A percentile compares a stretch with the other conserved stretches of the same genome.
phyloP scores from a whole-genome alignment of 2,888 invertebrate genomes.

The Caenorhabditis macrosperma region DNA sequence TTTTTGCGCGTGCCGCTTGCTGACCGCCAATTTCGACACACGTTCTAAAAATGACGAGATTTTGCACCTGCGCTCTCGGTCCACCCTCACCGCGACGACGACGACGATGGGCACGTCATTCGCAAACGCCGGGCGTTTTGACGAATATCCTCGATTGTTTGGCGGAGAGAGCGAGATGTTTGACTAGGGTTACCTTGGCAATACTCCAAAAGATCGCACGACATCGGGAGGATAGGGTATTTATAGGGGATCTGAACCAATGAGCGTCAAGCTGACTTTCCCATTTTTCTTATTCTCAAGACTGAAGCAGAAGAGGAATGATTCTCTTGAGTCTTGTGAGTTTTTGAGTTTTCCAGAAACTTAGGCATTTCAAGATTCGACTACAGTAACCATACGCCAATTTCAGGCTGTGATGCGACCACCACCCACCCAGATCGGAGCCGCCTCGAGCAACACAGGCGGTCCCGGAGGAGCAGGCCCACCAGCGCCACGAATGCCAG shows the following conservation, averaged over 20 bases:
- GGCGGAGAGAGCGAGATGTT: not conserved
- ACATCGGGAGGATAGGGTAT: conserved; percentile 5
- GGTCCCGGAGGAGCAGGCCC: conserved; percentile 1
- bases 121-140: not conserved
- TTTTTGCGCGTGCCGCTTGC: too few species aligned
- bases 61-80: conserved; percentile 20
- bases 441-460: conserved; percentile 1
- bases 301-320: too few species aligned
- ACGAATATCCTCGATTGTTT: not conserved
- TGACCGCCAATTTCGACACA: too few species aligned
- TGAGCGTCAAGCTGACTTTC: too few species aligned
- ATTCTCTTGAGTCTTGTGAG: conserved; percentile 16
- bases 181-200: conserved; percentile 33
- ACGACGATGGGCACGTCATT: not conserved
- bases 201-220: not conserved
- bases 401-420: conserved; percentile 46
- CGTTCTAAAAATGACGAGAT: conserved; percentile 25
- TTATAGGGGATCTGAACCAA: too few species aligned
- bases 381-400: too few species aligned
- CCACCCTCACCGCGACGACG: conserved; percentile 18
- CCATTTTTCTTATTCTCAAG: too few species aligned
- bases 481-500: conserved; percentile 17
- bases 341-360: not conserved
- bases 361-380: too few species aligned
- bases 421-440: conserved; percentile 38